Percentiles rank a stretch among this genome's conserved stretches.
phyloP scores from a whole-genome alignment of 2,113 vertebrate species.

The Misgurnus mizolepis region DNA sequence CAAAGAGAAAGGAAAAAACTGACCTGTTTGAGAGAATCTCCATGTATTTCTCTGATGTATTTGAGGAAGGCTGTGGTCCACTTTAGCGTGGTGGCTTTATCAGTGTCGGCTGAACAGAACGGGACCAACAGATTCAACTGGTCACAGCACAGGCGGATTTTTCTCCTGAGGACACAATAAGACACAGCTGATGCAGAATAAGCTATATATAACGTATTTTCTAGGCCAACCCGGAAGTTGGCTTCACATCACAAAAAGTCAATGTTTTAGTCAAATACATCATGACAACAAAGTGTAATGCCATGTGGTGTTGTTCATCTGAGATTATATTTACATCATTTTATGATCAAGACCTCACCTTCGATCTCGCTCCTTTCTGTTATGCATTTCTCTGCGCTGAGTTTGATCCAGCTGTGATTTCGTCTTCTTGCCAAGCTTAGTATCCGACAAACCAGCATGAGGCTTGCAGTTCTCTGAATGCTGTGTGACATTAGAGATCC shows the following conservation, averaged over 20 bases:
- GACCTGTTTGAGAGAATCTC: conserved; percentile 87
- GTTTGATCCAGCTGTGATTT: conserved; percentile 61
- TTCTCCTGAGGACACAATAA: conserved; percentile 73
- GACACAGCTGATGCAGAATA: too few species aligned
- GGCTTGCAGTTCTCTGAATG: conserved; percentile 57
- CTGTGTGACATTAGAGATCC: conserved; percentile 68
- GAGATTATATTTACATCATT: too few species aligned
- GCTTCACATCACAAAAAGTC: too few species aligned
- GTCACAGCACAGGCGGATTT: conserved; percentile 88
- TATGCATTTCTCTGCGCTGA: conserved; percentile 85
- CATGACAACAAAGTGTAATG: too few species aligned
- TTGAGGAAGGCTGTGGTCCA: conserved; percentile 89
- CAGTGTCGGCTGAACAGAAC: conserved; percentile 83
- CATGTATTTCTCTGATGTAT: conserved; percentile 84
- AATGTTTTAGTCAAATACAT: too few species aligned
- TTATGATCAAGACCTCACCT: conserved; percentile 72
- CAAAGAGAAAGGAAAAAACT: background rate
- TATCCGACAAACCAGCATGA: background rate
- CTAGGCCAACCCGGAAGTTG: too few species aligned
- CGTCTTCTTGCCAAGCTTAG: conserved; percentile 43
- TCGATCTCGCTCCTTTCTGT: conserved; percentile 90
- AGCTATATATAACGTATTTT: too few species aligned
- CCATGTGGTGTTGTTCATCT: too few species aligned
- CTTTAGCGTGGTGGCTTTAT: conserved; percentile 89
- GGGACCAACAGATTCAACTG: conserved; percentile 90